Evolutionary conservation across 1,140 invertebrate genomes (phyloP).

Genomic region (Eumaeus atala): DNA sequence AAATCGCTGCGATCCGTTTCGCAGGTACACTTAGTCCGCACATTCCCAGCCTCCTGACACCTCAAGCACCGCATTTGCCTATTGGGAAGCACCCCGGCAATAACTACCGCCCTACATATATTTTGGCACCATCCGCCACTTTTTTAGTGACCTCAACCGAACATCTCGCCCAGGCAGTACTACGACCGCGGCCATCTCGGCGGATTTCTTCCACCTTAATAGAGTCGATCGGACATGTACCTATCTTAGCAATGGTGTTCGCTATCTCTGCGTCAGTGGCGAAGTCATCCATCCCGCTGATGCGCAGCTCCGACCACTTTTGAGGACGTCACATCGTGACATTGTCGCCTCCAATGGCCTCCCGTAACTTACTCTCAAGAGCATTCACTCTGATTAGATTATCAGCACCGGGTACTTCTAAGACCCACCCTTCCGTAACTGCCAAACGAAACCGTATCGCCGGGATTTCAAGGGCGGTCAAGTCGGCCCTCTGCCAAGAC

Average conservation of each 20-base stretch:
- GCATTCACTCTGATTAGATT: constrained; percentile 13
- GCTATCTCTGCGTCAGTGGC: constrained; percentile 8
- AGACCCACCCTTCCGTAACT: too few relatives aligned
- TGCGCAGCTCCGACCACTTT: constrained; percentile 10
- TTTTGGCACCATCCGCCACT: too few relatives aligned
- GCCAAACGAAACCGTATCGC: too few relatives aligned
- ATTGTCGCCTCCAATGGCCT: background rate
- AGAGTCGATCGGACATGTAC: too few relatives aligned
- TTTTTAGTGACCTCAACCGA: constrained; percentile 20
- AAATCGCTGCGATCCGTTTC: constrained; percentile 10
- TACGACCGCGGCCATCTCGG: too few relatives aligned
- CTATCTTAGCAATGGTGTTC: too few relatives aligned
- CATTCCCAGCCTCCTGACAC: constrained; percentile 12
- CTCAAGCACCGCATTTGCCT: constrained; percentile 14
- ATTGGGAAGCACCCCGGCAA: background rate
- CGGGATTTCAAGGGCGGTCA: too few relatives aligned
- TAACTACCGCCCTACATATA: background rate
- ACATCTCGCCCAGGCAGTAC: constrained; percentile 9
- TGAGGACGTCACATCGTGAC: constrained; percentile 7
- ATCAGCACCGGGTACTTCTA: too few relatives aligned
- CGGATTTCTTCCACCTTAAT: too few relatives aligned
- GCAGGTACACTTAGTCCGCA: constrained; percentile 3
- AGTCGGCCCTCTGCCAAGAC: too few relatives aligned
- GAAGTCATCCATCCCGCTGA: constrained; percentile 16
- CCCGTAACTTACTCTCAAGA: constrained; percentile 15